Base-by-base conservation (phyloP, 2,888 invertebrate genomes). In the Anagyrus pseudococci region DNA sequence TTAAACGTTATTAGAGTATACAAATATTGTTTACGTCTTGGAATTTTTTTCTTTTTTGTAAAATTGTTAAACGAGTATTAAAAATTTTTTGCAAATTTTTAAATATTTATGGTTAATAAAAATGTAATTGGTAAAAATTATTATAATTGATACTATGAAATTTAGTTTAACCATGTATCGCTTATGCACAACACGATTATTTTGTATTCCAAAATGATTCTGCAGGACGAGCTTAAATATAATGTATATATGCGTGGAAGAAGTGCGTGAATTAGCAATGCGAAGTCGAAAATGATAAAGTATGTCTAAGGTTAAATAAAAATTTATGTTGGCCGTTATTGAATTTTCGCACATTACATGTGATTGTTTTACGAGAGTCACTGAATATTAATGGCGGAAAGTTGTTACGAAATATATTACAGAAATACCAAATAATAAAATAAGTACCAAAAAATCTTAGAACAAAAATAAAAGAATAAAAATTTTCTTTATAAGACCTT, bases 221-320 rank as follows among this genome's bases (percentile, higher is more conserved):
- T 49, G 37, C 44, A 53, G 62, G 54, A 49, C 37, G 58, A 58
- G 62, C 62, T 58, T 63, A 58, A 58, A 54, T 49, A 44, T 25
- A 49, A 58, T 43, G 43, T 62, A 37, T 25, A 54, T 54, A 37
- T 23, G 6, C 23, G 26, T 20, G 15, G 47, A 25, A 13, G 57
- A 15, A 41, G 26, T 2, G 40, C 13, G 15, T 40, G 50, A 6
- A 29, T 48, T 48, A 44, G 20, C 19, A 37, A 25, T 37, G 19
- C 8, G 13, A 52, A 52, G 50, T 47, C 19, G 13, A 26, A 29
- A 44, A 23, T 7, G 46, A 40, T 4, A 26, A 19, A 46, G 26
- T 7, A 19, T 22, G 37, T 6, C 13, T n/a, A 25, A 22, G 10
- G 20, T 56, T 13, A n/a, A 57, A 40, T 40, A 47, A 13, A 52